Conservation (phyloP, 1,140 invertebrate species). For the Capitella teleta region DNA sequence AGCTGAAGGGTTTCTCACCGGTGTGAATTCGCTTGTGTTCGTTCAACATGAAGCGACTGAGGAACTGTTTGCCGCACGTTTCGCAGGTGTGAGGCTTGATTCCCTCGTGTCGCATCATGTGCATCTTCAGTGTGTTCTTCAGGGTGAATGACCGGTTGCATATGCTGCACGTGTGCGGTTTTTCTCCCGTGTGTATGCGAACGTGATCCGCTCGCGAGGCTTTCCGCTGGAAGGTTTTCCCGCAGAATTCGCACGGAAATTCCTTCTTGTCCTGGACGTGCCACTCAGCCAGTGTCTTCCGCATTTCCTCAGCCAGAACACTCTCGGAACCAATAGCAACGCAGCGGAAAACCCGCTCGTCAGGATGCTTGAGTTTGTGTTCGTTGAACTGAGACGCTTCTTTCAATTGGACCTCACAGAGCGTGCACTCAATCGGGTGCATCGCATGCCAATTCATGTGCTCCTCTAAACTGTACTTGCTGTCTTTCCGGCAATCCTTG, state of each 20-base stretch:
- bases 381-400: too few relatives aligned
- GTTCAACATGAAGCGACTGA: slow-evolving; percentile 62
- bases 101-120: slow-evolving; percentile 4
- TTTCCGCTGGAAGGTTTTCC: slow-evolving; percentile 35
- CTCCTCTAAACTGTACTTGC: too few relatives aligned
- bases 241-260: slow-evolving; percentile 36
- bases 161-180: slow-evolving; percentile 19
- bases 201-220: slow-evolving; percentile 25
- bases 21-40: slow-evolving; percentile 85
- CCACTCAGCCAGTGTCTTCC: too few relatives aligned
- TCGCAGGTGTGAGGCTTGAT: slow-evolving; percentile 61
- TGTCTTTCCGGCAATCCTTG: too few relatives aligned
- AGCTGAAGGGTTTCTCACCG: slow-evolving; percentile 67
- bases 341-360: too few relatives aligned
- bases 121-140: not conserved
- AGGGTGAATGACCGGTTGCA: slow-evolving; percentile 11
- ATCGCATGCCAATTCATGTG: too few relatives aligned
- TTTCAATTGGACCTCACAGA: too few relatives aligned
- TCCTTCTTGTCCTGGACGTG: too few relatives aligned
- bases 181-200: slow-evolving; percentile 24
- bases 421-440: too few relatives aligned
- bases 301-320: too few relatives aligned
- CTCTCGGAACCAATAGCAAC: too few relatives aligned
- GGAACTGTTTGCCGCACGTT: slow-evolving; percentile 70
- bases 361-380: too few relatives aligned